Evolutionary conservation across 2,797 vertebrate species (phyloP), one percentile per base, ranked within the genome.

Genomic region (Poeciliopsis turneri): DNA sequence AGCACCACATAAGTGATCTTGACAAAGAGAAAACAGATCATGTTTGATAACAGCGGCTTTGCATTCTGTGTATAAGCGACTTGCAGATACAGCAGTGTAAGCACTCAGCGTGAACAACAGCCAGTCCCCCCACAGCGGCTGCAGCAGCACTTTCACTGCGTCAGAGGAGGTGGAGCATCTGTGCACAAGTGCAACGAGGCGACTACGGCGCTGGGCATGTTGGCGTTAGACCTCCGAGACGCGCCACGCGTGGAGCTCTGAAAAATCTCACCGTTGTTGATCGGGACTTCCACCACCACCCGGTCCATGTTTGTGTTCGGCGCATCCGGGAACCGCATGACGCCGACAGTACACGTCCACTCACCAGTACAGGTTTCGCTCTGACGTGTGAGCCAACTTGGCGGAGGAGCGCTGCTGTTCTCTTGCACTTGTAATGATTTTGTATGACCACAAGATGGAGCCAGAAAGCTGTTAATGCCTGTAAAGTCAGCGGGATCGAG

Each of bases 341-440:
- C 94, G 93, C 88, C 77, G 92, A 83, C 81, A 77, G 92, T 86
- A 96, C 95, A 95, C 95, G 95, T 95, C 94, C 90, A 74, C 90
- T 87, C 94, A 95, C 94, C 92, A 94, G 95, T 95, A 95, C 93
- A 91, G 85, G 93, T 94, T 93, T 84, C 88, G 79, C 57, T 78
- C 93, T 95, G 95, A 96, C 95, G 95, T 95, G 94, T 95, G 93
- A 88, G 90, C 91, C 90, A 93, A 95, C 94, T 95, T 95, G 90
- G 93, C 92, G 71, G 87, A 80, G 84, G 85, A 83, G 79, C 89
- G 41, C 81, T 78, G 77, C 82, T 81, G 12, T 59, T 13, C 41
- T 53, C 33, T 68, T 8, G 3, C 0, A 13, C 51, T 0, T 82
- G 92, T 78, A 77, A 47, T 23, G 20, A 13, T 28, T 5, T 5